These are phyloP conservation scores for Ceratosolen solmsi DNA, from an alignment of 1,140 invertebrate genomes.

Conservation along the genomic window DNA sequence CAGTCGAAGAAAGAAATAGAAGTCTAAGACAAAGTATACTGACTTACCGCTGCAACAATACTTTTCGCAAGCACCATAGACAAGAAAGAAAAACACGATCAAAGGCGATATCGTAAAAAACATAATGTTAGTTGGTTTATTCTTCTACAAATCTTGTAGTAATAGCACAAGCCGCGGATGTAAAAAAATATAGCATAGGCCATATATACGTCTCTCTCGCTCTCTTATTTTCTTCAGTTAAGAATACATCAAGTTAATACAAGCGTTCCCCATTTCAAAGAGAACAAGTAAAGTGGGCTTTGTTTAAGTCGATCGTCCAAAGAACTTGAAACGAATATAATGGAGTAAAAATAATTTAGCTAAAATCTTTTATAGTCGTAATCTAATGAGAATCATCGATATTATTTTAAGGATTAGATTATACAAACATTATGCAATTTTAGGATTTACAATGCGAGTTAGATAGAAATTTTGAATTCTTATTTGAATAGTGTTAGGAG, in stretches of 20 bases:
- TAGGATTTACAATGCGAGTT: too few relatives aligned
- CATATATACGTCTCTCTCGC: background rate
- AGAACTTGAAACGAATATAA: background rate
- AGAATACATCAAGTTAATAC: background rate
- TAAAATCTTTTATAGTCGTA: background rate
- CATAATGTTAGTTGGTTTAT: constrained; percentile 17
- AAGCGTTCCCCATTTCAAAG: background rate
- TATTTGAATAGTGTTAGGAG: too few relatives aligned
- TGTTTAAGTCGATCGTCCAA: background rate
- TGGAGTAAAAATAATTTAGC: background rate
- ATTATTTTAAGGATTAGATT: too few relatives aligned
- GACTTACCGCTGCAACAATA: background rate
- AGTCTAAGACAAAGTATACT: constrained; percentile 9
- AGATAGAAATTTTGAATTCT: too few relatives aligned
- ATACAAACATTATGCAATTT: too few relatives aligned
- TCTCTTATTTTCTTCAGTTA: background rate
- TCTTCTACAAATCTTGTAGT: constrained; percentile 14
- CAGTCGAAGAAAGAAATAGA: constrained; percentile 1
- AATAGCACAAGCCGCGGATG: background rate
- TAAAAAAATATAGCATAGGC: constrained; percentile 28
- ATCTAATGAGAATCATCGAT: too few relatives aligned
- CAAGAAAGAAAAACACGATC: background rate
- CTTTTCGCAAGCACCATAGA: background rate
- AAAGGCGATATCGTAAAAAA: constrained; percentile 7
- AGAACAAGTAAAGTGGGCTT: background rate